These are phyloP conservation scores for Scomber japonicus DNA, from an alignment of 2,113 vertebrate species.

Conservation along the genomic window DNA sequence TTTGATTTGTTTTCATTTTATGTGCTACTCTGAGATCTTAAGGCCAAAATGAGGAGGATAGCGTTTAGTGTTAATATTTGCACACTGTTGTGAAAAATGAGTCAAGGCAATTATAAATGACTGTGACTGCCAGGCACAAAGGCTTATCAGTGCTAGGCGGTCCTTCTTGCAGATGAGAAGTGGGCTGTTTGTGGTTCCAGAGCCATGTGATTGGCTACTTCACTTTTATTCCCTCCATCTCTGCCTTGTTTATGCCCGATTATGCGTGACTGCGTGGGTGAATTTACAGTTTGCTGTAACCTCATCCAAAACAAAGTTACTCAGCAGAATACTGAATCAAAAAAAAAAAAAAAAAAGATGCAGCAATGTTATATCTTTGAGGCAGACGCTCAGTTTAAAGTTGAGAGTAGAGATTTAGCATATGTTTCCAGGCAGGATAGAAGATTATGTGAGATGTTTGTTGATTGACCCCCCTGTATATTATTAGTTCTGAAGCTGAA, in stretches of 20 bases:
- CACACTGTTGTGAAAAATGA: conserved; percentile 46
- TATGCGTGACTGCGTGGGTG: conserved; percentile 57
- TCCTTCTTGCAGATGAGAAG: conserved; percentile 34
- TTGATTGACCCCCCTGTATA: not conserved
- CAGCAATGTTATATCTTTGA: conserved; percentile 28
- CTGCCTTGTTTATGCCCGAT: conserved; percentile 60
- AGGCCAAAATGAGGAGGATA: not conserved
- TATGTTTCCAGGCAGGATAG: conserved; percentile 29
- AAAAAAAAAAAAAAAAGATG: not conserved
- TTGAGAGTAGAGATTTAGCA: conserved; percentile 17
- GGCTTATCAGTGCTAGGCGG: conserved; percentile 33
- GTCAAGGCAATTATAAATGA: conserved; percentile 28
- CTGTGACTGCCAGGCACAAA: conserved; percentile 39
- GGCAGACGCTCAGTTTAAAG: conserved; percentile 10
- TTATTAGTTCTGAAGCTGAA: not conserved
- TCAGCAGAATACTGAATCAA: conserved; percentile 59
- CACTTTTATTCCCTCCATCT: conserved; percentile 45
- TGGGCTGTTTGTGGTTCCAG: conserved; percentile 44
- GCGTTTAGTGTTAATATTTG: conserved; percentile 7
- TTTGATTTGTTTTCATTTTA: not conserved
- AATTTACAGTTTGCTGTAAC: conserved; percentile 58
- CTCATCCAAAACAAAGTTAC: conserved; percentile 61
- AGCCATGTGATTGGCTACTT: conserved; percentile 44
- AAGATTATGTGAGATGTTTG: conserved; percentile 32
- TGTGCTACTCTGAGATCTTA: not conserved